Conservation (phyloP, 1,140 invertebrate genomes). For the Heliothis virescens region DNA sequence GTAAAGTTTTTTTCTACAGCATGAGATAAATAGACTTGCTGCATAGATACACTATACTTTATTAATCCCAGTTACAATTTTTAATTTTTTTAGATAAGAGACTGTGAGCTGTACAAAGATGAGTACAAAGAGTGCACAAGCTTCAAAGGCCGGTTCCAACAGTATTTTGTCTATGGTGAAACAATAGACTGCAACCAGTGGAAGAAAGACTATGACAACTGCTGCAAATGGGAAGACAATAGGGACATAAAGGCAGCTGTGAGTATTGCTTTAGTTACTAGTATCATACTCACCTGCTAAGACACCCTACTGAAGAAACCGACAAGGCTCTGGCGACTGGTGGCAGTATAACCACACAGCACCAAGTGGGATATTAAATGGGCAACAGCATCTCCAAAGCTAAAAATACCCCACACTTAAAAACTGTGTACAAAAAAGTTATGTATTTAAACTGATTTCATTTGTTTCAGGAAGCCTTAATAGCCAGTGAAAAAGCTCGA, state of each 20-base stretch:
- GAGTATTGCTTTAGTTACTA: slow-evolving; percentile 69
- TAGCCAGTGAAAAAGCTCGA: slow-evolving; percentile 90
- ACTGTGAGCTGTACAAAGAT: slow-evolving; percentile 91
- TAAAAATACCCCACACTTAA: background rate
- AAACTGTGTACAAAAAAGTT: background rate
- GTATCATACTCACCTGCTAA: too few species aligned
- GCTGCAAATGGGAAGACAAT: slow-evolving; percentile 88
- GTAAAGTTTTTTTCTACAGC: too few species aligned
- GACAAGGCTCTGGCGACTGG: too few species aligned
- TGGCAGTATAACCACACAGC: too few species aligned
- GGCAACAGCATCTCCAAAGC: too few species aligned
- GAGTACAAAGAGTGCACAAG: slow-evolving; percentile 93
- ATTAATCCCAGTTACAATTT: background rate
- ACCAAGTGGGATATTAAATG: too few species aligned
- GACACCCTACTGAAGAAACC: too few species aligned
- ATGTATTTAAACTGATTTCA: background rate
- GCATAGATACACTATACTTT: too few species aligned
- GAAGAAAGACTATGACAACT: slow-evolving; percentile 92
- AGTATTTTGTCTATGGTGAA: slow-evolving; percentile 94
- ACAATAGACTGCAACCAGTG: slow-evolving; percentile 91
- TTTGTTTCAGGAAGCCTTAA: slow-evolving; percentile 87
- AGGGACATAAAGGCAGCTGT: slow-evolving; percentile 90
- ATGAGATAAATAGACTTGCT: too few species aligned
- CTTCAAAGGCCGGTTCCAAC: slow-evolving; percentile 92
- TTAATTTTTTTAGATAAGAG: slow-evolving; percentile 87